These are phyloP conservation scores for Lepidochrysops patricia DNA, from an alignment of 2,888 invertebrate species.

Conservation along the genomic window DNA sequence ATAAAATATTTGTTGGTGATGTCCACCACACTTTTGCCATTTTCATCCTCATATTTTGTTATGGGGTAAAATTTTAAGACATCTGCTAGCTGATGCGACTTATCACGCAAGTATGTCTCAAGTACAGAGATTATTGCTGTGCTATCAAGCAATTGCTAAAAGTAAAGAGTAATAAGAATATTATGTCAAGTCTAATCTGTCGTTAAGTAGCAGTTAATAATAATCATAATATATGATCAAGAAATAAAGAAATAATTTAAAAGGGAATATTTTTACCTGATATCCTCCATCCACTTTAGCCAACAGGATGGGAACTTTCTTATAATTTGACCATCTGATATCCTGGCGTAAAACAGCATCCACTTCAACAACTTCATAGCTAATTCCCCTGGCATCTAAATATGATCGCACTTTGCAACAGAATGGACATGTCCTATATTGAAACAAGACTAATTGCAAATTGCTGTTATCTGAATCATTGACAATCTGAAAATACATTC, in stretches of 20 bases:
- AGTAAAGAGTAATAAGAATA: slow-evolving; percentile 22
- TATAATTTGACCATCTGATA: slow-evolving; percentile 94
- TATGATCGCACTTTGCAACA: slow-evolving; percentile 95
- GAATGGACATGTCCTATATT: slow-evolving; percentile 98
- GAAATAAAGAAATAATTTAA: not conserved
- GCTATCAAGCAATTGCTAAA: slow-evolving; percentile 92
- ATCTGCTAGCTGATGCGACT: slow-evolving; percentile 75
- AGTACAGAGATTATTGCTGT: slow-evolving; percentile 93
- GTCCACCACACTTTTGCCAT: slow-evolving; percentile 80
- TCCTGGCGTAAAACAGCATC: slow-evolving; percentile 94
- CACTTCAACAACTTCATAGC: slow-evolving; percentile 97
- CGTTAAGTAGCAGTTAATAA: too few relatives aligned
- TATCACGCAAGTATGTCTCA: slow-evolving; percentile 82
- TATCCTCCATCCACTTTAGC: slow-evolving; percentile 83
- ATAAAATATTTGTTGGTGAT: slow-evolving; percentile 91
- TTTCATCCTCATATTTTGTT: slow-evolving; percentile 78
- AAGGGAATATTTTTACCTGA: slow-evolving; percentile 59
- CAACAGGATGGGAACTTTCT: slow-evolving; percentile 94
- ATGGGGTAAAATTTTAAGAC: slow-evolving; percentile 85
- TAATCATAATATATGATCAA: too few relatives aligned
- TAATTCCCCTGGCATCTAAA: slow-evolving; percentile 93
- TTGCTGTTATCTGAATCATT: slow-evolving; percentile 78
- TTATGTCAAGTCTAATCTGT: not conserved
- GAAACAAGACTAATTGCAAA: slow-evolving; percentile 90
- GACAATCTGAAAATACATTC: slow-evolving; percentile 70